Evolutionary conservation across 1,140 invertebrate species (phyloP).

Genomic region (Zaprionus capensis): DNA sequence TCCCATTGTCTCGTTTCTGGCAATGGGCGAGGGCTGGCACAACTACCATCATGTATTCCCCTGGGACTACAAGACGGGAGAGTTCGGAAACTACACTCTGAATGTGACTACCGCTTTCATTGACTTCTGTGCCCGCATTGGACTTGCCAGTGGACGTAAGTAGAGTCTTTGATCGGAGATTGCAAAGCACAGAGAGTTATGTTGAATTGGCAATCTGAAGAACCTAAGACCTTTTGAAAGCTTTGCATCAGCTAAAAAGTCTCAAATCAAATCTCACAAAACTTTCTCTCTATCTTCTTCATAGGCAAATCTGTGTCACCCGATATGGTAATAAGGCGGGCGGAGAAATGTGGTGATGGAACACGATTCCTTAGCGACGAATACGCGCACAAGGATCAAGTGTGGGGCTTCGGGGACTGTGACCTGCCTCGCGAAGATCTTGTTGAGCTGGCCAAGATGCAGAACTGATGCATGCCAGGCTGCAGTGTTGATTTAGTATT

Average conservation of each 20-base stretch:
- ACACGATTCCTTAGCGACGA: slow-evolving; percentile 82
- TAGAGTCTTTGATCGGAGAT: too few relatives aligned
- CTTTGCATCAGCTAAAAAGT: too few relatives aligned
- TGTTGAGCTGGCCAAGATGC: slow-evolving; percentile 85
- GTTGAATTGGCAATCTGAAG: too few relatives aligned
- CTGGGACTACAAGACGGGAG: slow-evolving; percentile 93
- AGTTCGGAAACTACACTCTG: slow-evolving; percentile 88
- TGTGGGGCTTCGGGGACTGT: slow-evolving; percentile 87
- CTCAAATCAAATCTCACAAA: background rate
- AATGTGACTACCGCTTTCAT: slow-evolving; percentile 91
- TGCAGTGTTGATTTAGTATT: slow-evolving; percentile 2
- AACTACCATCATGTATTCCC: slow-evolving; percentile 96
- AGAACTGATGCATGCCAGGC: slow-evolving; percentile 47
- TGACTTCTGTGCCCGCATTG: slow-evolving; percentile 88
- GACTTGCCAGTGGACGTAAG: slow-evolving; percentile 91
- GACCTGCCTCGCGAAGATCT: slow-evolving; percentile 86
- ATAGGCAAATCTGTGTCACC: slow-evolving; percentile 87
- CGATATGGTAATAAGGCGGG: slow-evolving; percentile 87
- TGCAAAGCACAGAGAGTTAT: too few relatives aligned
- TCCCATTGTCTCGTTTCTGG: slow-evolving; percentile 88
- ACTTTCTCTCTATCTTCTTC: background rate
- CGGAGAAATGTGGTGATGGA: slow-evolving; percentile 88
- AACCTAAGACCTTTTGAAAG: too few relatives aligned
- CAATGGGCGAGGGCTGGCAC: slow-evolving; percentile 95
- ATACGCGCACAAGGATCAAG: slow-evolving; percentile 74